Percentiles rank a stretch among this genome's conserved stretches.
These are phyloP conservation scores for Anodontia alba DNA, from an alignment of 2,888 invertebrate species.

Conservation along the genomic window DNA sequence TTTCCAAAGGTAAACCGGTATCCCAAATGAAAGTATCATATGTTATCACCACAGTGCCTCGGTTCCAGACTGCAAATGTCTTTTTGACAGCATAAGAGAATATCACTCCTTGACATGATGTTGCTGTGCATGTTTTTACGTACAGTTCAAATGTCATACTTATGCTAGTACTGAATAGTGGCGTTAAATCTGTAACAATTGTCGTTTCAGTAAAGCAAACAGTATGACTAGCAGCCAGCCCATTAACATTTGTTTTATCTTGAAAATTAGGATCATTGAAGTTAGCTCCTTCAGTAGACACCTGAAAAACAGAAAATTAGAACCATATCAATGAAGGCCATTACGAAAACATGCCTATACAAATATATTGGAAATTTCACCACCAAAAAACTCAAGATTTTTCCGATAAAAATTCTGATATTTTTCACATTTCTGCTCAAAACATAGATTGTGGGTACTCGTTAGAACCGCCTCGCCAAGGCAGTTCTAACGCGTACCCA, in stretches of 20 bases:
- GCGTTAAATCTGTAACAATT: background rate
- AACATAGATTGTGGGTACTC: too few relatives aligned
- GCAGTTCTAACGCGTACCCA: too few relatives aligned
- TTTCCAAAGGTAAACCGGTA: conserved; percentile 31
- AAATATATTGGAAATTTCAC: too few relatives aligned
- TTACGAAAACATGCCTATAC: too few relatives aligned
- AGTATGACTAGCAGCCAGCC: background rate
- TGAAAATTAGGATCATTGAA: background rate
- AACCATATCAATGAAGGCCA: too few relatives aligned
- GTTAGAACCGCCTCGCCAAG: too few relatives aligned
- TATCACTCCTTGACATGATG: conserved; percentile 41
- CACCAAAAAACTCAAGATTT: too few relatives aligned
- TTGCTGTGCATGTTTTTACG: conserved; percentile 44
- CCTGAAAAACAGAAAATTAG: background rate
- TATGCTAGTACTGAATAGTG: background rate
- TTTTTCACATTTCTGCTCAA: too few relatives aligned
- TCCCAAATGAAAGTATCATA: conserved; percentile 29
- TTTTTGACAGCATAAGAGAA: conserved; percentile 37
- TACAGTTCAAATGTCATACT: conserved; percentile 44
- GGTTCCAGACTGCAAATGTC: conserved; percentile 44
- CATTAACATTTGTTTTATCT: background rate
- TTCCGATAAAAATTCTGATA: too few relatives aligned
- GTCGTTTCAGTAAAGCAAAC: background rate
- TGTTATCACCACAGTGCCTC: conserved; percentile 29
- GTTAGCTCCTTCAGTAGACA: background rate